phyloP scores from a whole-genome alignment of 1,140 invertebrate species.

The Plutomurus gul region DNA sequence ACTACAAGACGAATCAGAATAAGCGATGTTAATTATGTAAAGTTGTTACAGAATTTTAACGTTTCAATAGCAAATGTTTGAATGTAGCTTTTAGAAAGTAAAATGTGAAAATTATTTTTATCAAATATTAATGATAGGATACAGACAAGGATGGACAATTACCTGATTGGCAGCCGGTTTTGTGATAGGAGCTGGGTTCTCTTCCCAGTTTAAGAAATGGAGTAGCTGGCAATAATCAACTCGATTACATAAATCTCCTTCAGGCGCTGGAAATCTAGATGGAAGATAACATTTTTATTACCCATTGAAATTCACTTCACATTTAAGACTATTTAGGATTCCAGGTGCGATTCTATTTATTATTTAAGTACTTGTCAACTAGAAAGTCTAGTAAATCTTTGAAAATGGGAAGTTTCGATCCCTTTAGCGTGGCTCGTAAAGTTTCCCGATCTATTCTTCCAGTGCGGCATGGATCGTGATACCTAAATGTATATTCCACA shows the following conservation, averaged over 20 bases:
- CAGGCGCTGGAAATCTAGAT: slow-evolving; percentile 36
- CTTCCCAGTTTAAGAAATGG: slow-evolving; percentile 50
- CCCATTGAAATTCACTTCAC: background rate
- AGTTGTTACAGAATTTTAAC: slow-evolving; percentile 41
- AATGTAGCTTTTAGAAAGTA: no score
- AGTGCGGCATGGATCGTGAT: slow-evolving; percentile 52
- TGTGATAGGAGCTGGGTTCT: slow-evolving; percentile 46
- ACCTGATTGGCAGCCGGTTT: slow-evolving; percentile 51
- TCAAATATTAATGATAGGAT: no score
- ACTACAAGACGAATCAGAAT: no score
- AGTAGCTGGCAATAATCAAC: slow-evolving; percentile 50
- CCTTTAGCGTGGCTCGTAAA: slow-evolving; percentile 47
- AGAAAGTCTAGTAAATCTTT: slow-evolving; percentile 49
- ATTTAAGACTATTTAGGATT: background rate
- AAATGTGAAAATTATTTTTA: no score
- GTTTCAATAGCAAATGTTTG: no score
- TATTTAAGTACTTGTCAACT: slow-evolving; percentile 47
- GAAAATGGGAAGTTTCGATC: slow-evolving; percentile 49
- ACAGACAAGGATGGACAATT: no score
- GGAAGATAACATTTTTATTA: background rate
- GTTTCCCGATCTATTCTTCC: slow-evolving; percentile 51
- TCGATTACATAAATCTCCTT: slow-evolving; percentile 33
- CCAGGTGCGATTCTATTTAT: background rate
- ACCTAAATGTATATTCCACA: slow-evolving; percentile 50
- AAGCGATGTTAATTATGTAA: no score